Evolutionary conservation across 1,140 invertebrate species (phyloP), one percentile per base, ranked within the genome.

Genomic region (Pantala flavescens): DNA sequence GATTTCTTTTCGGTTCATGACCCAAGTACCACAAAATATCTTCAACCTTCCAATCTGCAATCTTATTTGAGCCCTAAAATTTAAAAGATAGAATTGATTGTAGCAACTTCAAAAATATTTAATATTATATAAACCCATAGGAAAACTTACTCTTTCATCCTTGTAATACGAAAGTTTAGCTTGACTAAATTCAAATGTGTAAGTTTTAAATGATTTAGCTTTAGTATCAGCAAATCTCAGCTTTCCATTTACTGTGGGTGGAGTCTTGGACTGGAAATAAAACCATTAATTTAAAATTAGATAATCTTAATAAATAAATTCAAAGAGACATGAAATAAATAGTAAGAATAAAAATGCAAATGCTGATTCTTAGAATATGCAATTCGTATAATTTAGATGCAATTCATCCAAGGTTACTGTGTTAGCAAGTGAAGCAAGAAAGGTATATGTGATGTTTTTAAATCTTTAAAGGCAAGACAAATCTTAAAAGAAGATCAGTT

Each of bases 21-120:
- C 94, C 93, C 75, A 92, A 83, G 82, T 94, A 96, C 89, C 91
- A 93, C 10, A 90, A 80, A 70, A 93, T 88, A 80, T 93, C 90
- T 81, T 93, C 90, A 23, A 93, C 86, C 77, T 87, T 86, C 91
- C 91, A 94, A 75, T 88, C 88, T 74, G 87, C 86, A 12, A 91
- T 78, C 80, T 88, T 88, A 14, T 84, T 81, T 0, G 87, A 86
- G 77, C 88, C 88, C 84, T 90, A 78, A 76, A 83, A 82, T 16
- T 63, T 19, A 3, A 63, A 19, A 36, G 28, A 36, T 36, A 36
- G 28, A 36, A 36, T 5, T 5, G 2, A 9, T 36, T 36, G 9
- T 36, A 36, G 28, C 9, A 36, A 9, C 28, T 5, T 5, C 9
- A 36, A 36, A 36, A 2, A 36, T 36, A 36, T 36, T 5, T 70